Percentiles rank a stretch among this genome's conserved stretches.
Conservation (phyloP, 1,140 invertebrate genomes). For the Caenorhabditis latens region DNA sequence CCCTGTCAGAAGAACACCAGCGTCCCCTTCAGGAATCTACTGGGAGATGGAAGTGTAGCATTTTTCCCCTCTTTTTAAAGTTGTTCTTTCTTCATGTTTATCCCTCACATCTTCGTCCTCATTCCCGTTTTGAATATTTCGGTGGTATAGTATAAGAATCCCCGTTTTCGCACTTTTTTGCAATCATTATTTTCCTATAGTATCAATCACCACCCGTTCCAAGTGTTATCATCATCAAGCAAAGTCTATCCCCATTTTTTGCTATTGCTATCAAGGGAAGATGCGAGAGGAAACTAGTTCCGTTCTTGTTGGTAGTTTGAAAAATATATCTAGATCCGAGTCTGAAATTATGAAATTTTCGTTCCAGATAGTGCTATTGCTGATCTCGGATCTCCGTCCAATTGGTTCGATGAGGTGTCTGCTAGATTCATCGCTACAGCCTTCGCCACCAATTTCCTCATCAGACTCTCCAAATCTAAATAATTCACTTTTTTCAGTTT, state of each 20-base stretch:
- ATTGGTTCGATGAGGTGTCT: conserved; percentile 24
- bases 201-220: too few species aligned
- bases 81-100: background rate
- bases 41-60: background rate
- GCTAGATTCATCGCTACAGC: conserved; percentile 27
- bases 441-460: conserved; percentile 13
- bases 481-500: background rate
- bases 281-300: conserved; percentile 35
- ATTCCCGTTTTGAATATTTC: background rate
- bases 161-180: too few species aligned
- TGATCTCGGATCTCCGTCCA: conserved; percentile 25
- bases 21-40: too few species aligned
- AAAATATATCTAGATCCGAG: background rate
- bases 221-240: too few species aligned
- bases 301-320: background rate
- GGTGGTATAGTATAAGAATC: too few species aligned
- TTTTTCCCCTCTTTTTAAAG: background rate
- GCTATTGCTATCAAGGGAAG: too few species aligned
- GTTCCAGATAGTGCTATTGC: conserved; percentile 36
- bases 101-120: background rate
- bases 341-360: background rate
- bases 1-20: too few species aligned
- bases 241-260: too few species aligned
- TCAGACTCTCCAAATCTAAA: conserved; percentile 29
- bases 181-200: too few species aligned